Evolutionary conservation across 2,797 vertebrate species (phyloP), one percentile per base, ranked within the genome.

Genomic region (Dendrocincla tyrannina): DNA sequence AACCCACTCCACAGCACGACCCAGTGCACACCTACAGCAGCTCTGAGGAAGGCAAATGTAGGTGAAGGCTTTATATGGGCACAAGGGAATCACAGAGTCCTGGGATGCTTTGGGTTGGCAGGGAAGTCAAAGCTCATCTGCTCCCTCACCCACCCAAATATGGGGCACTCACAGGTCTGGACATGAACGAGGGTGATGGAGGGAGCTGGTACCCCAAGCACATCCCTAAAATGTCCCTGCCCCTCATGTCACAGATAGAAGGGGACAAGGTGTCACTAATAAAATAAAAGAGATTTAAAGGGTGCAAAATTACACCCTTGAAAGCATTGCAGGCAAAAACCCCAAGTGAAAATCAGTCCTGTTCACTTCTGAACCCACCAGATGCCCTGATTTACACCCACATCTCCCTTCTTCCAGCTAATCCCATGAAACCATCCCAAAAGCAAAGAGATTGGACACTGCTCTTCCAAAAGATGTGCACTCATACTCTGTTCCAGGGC

Each of bases 1-100:
- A 58, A 32, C 11, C 1, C 16, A 35, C 55, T 11, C 17, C n/a
- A 4, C 0, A 50, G 59, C 72, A 72, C 0, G 0, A 60, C 11
- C 7, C 2, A 9, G 25, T 3, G 59, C 47, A 33, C 11, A 13
- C 14, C 2, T 1, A 33, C 9, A 59, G n/a, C 72, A 28, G 58
- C 66, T 41, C 1, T 22, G 47, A 22, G 27, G 32, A 16, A 30
- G 39, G 33, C 4, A 17, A 17, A 41, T 2, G 2, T 2, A 53
- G 59, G 28, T 4, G 17, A 56, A 39, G 52, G 64, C 30, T 37
- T 2, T 1, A 7, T 10, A 25, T 0, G 42, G 47, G 32, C 13
- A 53, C 46, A 17, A 27, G 20, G 30, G 39, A 15, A 42, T 42
- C 19, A 32, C 20, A 32, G 46, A 60, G 67, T 32, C 52, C 32